These are phyloP conservation scores for Holothuria glaberrima DNA, from an alignment of 35 echinoderm and acorn worm genomes.

Conservation along the genomic window DNA sequence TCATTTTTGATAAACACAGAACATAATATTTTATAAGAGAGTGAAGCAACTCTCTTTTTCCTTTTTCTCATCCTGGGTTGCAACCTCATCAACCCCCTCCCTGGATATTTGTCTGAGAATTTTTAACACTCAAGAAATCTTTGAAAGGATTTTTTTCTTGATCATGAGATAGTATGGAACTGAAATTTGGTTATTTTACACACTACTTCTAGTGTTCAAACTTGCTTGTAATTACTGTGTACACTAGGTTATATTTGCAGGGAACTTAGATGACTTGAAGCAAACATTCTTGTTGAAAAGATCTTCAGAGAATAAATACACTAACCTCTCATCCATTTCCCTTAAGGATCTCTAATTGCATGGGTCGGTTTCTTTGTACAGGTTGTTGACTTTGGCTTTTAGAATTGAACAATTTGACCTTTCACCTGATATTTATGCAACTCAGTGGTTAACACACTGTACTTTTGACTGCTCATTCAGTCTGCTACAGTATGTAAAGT, in stretches of 20 bases:
- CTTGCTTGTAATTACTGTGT: slow-evolving; percentile 16
- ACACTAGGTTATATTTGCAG: slow-evolving; percentile 11
- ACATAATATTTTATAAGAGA: too few species aligned
- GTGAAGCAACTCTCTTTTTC: too few species aligned
- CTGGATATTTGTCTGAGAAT: too few species aligned
- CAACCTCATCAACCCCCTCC: too few species aligned
- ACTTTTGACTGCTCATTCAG: too few species aligned
- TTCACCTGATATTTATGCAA: background rate
- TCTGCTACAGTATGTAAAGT: too few species aligned
- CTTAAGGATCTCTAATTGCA: background rate
- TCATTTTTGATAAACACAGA: too few species aligned
- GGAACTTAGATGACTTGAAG: slow-evolving; percentile 16
- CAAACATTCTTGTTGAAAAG: slow-evolving; percentile 5
- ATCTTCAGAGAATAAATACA: background rate
- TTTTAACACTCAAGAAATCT: too few species aligned
- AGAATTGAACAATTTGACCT: background rate
- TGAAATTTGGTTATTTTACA: background rate
- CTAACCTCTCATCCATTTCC: background rate
- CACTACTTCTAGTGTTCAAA: background rate
- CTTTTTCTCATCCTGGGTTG: too few species aligned
- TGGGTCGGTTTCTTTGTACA: background rate
- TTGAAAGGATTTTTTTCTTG: too few species aligned
- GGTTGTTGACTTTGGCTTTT: background rate
- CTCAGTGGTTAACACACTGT: background rate
- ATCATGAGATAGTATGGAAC: too few species aligned